These are phyloP conservation scores for Coracias cyanogaster DNA, from an alignment of 2,797 vertebrate genomes.

Conservation along the genomic window DNA sequence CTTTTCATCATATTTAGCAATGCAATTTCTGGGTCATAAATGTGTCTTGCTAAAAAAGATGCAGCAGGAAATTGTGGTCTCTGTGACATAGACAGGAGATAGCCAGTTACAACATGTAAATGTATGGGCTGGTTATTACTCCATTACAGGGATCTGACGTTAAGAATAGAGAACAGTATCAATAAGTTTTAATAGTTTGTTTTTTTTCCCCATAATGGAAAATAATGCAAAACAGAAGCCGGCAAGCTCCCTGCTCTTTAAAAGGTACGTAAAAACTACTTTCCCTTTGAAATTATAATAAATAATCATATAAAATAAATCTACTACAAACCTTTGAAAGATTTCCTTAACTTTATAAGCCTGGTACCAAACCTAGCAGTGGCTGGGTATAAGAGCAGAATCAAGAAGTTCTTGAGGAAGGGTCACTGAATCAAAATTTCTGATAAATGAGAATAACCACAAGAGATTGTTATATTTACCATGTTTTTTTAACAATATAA, in stretches of 20 bases:
- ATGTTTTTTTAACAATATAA: neutral
- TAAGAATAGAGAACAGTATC: neutral
- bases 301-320: neutral
- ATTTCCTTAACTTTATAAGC: neutral
- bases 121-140: neutral
- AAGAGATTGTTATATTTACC: neutral
- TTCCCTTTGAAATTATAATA: neutral
- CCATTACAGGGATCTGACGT: neutral
- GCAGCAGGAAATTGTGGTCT: neutral
- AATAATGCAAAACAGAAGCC: neutral
- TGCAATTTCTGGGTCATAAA: conserved; percentile 65
- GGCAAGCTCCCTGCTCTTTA: neutral
- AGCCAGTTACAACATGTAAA: neutral
- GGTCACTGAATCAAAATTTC: neutral
- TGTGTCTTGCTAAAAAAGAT: conserved; percentile 9
- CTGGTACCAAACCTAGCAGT: neutral
- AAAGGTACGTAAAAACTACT: neutral
- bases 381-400: neutral
- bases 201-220: neutral
- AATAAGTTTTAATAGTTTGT: rapidly evolving
- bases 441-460: neutral
- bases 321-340: neutral
- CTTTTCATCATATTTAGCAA: conserved; percentile 44
- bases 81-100: neutral
- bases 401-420: neutral